A percentile compares a stretch with the other conserved stretches of the same genome.
These are phyloP conservation scores for Orthosia gracilis DNA, from an alignment of 2,888 invertebrate species.

Conservation along the genomic window DNA sequence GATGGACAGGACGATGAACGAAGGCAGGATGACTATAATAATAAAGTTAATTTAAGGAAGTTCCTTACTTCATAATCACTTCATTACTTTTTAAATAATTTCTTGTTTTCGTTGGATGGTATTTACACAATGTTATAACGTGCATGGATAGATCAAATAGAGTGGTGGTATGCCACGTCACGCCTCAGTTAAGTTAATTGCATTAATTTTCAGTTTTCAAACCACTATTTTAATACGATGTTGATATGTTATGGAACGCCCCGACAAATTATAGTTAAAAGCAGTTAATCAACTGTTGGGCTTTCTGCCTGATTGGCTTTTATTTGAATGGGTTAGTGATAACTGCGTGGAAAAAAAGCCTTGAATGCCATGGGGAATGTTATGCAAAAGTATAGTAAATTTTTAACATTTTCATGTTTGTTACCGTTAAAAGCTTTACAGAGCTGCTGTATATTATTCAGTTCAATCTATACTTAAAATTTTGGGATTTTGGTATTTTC, in stretches of 20 bases:
- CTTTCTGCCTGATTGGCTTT: constrained; percentile 54
- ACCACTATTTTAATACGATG: constrained; percentile 33
- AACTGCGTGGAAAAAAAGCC: constrained; percentile 23
- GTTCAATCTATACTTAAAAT: neutral
- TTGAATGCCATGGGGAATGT: constrained; percentile 11
- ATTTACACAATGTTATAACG: too few species aligned
- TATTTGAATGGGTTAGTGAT: constrained; percentile 33
- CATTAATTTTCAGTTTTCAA: constrained; percentile 70
- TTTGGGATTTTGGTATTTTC: neutral
- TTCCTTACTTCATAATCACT: too few species aligned
- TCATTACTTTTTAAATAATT: too few species aligned
- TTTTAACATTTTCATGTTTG: neutral
- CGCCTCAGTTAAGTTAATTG: constrained; percentile 71
- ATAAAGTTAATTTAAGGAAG: too few species aligned
- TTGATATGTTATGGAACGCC: constrained; percentile 33
- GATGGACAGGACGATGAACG: too few species aligned
- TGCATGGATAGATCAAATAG: neutral
- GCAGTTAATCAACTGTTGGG: constrained; percentile 49
- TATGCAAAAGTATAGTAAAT: constrained; percentile 9
- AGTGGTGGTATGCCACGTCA: constrained; percentile 60
- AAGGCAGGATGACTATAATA: too few species aligned
- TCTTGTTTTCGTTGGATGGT: too few species aligned
- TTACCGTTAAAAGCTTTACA: neutral
- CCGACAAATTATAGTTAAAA: constrained; percentile 54
- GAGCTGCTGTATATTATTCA: neutral